phyloP scores from a whole-genome alignment of 2,797 vertebrate genomes.

The Coluber constrictor region DNA sequence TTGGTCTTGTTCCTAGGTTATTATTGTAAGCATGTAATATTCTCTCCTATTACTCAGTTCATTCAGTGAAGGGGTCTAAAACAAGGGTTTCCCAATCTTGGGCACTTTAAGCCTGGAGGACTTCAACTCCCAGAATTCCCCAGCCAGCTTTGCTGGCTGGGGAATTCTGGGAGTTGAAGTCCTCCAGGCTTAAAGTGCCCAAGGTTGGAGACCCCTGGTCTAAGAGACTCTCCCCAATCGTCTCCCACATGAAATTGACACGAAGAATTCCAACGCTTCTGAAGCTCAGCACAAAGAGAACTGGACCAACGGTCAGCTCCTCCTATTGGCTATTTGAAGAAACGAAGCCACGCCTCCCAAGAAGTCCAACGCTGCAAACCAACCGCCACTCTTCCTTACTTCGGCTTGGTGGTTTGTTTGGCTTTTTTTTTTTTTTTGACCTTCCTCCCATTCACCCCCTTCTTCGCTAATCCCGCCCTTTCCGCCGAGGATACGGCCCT shows the following conservation, averaged over 20 bases:
- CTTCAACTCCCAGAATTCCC: too few relatives aligned
- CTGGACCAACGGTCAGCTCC: not conserved
- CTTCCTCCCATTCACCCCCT: not conserved
- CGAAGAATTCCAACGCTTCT: not conserved
- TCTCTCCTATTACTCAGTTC: too few relatives aligned
- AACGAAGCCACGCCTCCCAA: not conserved
- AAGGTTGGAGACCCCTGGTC: too few relatives aligned
- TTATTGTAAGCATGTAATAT: not conserved
- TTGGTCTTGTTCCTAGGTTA: not conserved
- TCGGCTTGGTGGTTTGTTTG: not conserved
- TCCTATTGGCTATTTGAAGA: not conserved
- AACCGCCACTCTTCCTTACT: rapidly evolving
- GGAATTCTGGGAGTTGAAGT: too few relatives aligned
- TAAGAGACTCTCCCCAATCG: not conserved
- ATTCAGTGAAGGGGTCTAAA: too few relatives aligned
- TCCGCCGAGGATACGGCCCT: rapidly evolving
- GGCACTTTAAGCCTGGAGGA: too few relatives aligned
- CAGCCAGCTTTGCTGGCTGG: too few relatives aligned
- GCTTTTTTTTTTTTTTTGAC: rapidly evolving
- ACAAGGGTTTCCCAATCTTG: too few relatives aligned
- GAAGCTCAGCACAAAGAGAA: not conserved
- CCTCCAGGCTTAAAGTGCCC: too few relatives aligned
- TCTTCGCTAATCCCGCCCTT: rapidly evolving
- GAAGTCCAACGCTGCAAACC: rapidly evolving
- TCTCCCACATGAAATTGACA: not conserved